Percentiles rank a stretch among this genome's conserved stretches.
phyloP scores from a whole-genome alignment of 2,888 invertebrate species.

The Podabrus alpinus region DNA sequence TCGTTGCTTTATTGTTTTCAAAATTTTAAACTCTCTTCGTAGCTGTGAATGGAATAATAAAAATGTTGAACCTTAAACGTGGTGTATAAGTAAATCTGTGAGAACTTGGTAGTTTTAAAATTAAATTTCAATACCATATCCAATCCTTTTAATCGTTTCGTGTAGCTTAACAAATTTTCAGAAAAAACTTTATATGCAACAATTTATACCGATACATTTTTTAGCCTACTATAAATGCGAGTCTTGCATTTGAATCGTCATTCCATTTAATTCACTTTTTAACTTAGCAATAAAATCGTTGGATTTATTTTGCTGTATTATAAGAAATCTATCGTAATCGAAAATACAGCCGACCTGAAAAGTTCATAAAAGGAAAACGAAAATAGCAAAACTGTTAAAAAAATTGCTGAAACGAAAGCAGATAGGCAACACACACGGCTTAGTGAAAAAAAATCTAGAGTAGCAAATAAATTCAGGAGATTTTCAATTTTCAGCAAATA shows the following conservation, averaged over 20 bases:
- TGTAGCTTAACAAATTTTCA: not conserved
- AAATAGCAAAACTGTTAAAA: not conserved
- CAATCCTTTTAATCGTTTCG: not conserved
- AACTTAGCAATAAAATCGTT: not conserved
- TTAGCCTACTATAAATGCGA: not conserved
- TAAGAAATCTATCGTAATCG: not conserved
- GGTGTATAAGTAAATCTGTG: conserved; percentile 2
- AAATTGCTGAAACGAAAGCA: not conserved
- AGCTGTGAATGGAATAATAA: conserved; percentile 1
- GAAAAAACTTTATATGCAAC: not conserved
- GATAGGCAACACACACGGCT: not conserved
- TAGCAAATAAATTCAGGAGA: no score
- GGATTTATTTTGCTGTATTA: not conserved
- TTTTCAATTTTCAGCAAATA: no score
- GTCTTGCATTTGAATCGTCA: not conserved
- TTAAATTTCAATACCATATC: not conserved
- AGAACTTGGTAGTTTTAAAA: not conserved
- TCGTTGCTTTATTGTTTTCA: not conserved
- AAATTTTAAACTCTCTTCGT: not conserved
- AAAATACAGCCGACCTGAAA: not conserved
- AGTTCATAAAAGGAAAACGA: not conserved
- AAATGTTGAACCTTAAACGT: not conserved
- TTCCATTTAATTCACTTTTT: not conserved
- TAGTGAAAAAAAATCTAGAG: not conserved
- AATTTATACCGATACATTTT: not conserved